Conservation (phyloP, 2,888 invertebrate species). For the Drosophila villosipedis region DNA sequence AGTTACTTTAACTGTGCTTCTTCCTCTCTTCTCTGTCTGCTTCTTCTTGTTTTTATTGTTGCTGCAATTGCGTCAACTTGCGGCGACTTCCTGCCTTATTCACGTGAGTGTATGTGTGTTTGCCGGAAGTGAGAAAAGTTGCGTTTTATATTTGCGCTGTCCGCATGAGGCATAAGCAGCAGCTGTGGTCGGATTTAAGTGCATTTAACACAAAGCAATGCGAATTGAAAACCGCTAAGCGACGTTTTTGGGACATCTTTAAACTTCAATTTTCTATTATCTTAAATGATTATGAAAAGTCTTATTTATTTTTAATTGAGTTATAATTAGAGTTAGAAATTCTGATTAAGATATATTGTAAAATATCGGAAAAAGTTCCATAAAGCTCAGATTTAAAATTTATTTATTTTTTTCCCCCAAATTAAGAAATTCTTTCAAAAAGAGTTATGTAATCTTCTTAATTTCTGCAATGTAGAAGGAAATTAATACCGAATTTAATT, state of each 20-base stretch:
- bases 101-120: conserved; percentile 7
- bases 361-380: no score
- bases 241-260: background rate
- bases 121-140: conserved; percentile 56
- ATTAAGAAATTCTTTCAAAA: no score
- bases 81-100: conserved; percentile 24
- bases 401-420: background rate
- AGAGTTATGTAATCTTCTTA: background rate
- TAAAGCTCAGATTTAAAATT: background rate
- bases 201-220: conserved; percentile 29
- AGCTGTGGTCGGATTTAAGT: conserved; percentile 40
- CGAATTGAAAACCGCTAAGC: background rate
- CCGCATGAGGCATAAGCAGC: background rate
- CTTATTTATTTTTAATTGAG: background rate
- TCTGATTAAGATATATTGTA: background rate
- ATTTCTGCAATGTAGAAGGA: background rate
- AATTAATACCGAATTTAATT: background rate
- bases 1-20: conserved; percentile 49
- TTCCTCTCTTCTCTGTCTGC: background rate
- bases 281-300: background rate
- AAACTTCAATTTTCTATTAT: background rate
- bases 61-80: conserved; percentile 14
- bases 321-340: background rate
- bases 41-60: conserved; percentile 14
- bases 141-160: conserved; percentile 18